Evolutionary conservation across 2,113 vertebrate genomes (phyloP), one percentile per base, ranked within the genome.

Genomic region (Indri indri): DNA sequence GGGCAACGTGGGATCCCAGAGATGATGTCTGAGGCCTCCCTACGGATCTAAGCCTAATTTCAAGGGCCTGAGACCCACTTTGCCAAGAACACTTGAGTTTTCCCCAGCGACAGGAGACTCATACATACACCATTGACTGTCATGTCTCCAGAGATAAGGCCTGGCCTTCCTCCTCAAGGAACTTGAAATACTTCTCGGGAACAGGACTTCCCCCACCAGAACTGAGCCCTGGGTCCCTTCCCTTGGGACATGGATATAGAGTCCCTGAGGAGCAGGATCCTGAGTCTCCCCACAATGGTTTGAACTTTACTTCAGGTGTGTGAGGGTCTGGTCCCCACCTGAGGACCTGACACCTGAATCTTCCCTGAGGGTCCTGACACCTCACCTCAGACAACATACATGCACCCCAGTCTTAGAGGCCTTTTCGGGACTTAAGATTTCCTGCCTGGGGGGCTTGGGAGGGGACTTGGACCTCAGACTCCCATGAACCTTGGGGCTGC

Each of bases 361-460:
- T 83, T 7, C 34, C 50, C 57, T 79, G 52, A 70, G 42, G 65
- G 52, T 77, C 79, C 47, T 52, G 11, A 91, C 52, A 95, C 17
- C 10, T 84, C 74, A 87, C 42, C 65, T 89, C 32, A 68, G 88
- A 84, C 23, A 88, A 50, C 5, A 37, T 61, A 77, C 3, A 16
- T 73, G 54, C 27, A 42, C 8, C 32, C 14, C 3, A 76, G 74
- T 95, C 22, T 61, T 87, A 45, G 83, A 42, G 30, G 1, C 34
- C 68, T 95, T 88, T 96, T 87, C 82, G 34, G 27, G 85, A 65
- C 20, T 17, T 79, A 71, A 76, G 32, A 85, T 81, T 96, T 93
- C 32, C 18, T 93, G 50, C 54, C 7, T 91, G 81, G 61, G 8
- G 20, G 30, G 82, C 37, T 96, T 80, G 92, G n/a, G 30, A 88